Conservation (phyloP, 2,113 vertebrate genomes). For the Azemiops feae region DNA sequence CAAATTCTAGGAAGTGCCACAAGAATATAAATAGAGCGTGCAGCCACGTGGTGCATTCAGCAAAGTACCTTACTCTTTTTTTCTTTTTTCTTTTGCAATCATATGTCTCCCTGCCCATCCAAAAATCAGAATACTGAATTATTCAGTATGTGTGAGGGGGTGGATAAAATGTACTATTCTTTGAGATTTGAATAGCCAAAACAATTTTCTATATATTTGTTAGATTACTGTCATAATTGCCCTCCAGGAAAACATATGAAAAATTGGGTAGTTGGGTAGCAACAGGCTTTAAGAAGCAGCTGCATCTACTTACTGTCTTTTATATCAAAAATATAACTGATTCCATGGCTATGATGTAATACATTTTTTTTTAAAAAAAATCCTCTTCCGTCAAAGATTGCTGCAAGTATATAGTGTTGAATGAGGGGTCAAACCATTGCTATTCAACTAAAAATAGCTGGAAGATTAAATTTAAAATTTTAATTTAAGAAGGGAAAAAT, state of each 20-base stretch:
- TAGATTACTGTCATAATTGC: constrained; percentile 42
- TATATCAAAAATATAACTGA: neutral
- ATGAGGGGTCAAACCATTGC: neutral
- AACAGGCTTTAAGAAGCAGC: neutral
- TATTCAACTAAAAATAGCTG: neutral
- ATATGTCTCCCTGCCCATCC: neutral
- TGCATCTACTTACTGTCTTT: neutral
- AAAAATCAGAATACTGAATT: neutral
- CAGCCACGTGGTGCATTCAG: neutral
- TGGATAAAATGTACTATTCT: neutral
- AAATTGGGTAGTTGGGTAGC: neutral
- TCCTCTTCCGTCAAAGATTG: neutral
- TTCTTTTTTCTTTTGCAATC: neutral
- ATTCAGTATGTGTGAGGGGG: neutral
- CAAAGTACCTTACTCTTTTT: neutral
- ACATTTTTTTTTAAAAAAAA: neutral
- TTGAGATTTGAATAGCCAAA: constrained; percentile 33
- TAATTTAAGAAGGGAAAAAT: neutral
- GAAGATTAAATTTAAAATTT: neutral
- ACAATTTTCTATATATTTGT: constrained; percentile 41
- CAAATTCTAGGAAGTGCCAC: neutral
- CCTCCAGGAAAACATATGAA: constrained; percentile 15
- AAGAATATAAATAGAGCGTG: neutral
- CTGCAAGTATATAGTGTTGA: neutral
- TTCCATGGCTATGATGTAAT: neutral